phyloP scores from a whole-genome alignment of 2,888 invertebrate species.

The Parnassius mnemosyne region DNA sequence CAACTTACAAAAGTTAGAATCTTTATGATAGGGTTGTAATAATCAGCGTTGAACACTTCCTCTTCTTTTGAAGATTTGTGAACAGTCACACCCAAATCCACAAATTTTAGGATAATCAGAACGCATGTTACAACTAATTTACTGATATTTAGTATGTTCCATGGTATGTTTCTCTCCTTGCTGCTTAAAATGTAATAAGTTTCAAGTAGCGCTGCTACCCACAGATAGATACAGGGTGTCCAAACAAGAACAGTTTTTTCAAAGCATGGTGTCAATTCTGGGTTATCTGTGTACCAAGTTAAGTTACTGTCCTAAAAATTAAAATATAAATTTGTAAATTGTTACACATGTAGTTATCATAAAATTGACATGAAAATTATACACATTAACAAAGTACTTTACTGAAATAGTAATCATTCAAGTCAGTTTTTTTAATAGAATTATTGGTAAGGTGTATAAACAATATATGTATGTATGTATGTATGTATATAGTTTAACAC shows the following conservation, averaged over 20 bases:
- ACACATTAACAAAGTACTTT: no score
- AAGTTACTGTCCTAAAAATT: constrained; percentile 85
- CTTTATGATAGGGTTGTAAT: constrained; percentile 89
- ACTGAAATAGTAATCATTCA: no score
- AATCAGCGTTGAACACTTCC: constrained; percentile 84
- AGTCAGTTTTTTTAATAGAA: no score
- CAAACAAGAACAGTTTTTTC: constrained; percentile 94
- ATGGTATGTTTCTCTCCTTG: constrained; percentile 88
- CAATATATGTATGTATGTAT: no score
- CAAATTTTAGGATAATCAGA: constrained; percentile 83
- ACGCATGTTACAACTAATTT: constrained; percentile 84
- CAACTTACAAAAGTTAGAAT: constrained; percentile 90
- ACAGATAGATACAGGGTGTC: constrained; percentile 92
- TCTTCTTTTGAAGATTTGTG: constrained; percentile 74
- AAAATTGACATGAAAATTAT: background rate
- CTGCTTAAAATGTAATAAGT: constrained; percentile 87
- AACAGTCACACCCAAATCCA: constrained; percentile 84
- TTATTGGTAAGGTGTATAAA: no score
- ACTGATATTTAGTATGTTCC: constrained; percentile 85
- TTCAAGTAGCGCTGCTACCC: constrained; percentile 88
- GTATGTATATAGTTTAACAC: no score
- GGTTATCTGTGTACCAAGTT: constrained; percentile 91
- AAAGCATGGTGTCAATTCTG: constrained; percentile 94
- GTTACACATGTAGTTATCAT: background rate
- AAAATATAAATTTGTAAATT: background rate